Evolutionary conservation across 2,797 vertebrate species (phyloP).

Genomic region (Clarias pachynema): DNA sequence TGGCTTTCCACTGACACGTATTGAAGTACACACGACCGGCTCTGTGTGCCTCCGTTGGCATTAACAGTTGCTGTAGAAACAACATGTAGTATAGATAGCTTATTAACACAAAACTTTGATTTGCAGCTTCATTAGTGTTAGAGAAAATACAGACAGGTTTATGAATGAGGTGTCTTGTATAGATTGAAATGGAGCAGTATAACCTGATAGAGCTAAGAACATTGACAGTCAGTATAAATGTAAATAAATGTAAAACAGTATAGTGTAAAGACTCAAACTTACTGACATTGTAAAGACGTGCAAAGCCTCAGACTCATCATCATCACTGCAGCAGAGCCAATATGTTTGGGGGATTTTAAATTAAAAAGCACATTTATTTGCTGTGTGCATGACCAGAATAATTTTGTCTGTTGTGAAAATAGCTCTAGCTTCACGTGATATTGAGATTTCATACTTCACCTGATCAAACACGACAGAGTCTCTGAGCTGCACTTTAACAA

Average conservation of each 20-base stretch:
- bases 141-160: background rate
- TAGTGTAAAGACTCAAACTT: background rate
- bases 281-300: background rate
- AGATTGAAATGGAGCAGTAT: background rate
- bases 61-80: background rate
- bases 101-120: background rate
- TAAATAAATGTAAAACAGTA: too few species aligned
- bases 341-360: constrained; percentile 37
- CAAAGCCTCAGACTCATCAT: background rate
- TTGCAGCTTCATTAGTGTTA: background rate
- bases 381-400: constrained; percentile 29
- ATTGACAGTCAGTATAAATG: background rate
- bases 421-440: constrained; percentile 16
- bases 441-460: constrained; percentile 46
- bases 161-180: background rate
- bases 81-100: too few species aligned
- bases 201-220: background rate
- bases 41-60: too few species aligned
- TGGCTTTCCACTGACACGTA: too few species aligned
- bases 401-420: constrained; percentile 24
- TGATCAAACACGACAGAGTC: background rate
- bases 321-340: background rate
- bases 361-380: constrained; percentile 44
- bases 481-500: background rate
- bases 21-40: too few species aligned